Evolutionary conservation across 2,797 vertebrate genomes (phyloP).

Genomic region (Oreonectes daqikongensis): DNA sequence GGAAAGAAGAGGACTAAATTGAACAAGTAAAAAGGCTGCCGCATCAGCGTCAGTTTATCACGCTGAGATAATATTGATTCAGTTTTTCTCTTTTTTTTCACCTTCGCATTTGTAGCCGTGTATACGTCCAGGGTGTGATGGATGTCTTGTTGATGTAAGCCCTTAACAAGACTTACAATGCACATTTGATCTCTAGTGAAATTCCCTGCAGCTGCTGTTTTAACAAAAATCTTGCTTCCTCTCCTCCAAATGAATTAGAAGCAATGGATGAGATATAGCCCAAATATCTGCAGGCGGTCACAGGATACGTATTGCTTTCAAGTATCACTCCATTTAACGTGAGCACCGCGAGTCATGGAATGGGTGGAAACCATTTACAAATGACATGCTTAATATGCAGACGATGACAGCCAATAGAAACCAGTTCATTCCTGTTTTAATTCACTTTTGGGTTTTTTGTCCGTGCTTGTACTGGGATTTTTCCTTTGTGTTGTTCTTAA

Average conservation of each 20-base stretch:
- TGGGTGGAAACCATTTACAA: conserved; percentile 59
- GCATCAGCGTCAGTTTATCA: conserved; percentile 4
- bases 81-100: conserved; percentile 32
- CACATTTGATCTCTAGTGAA: conserved; percentile 47
- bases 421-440: conserved; percentile 51
- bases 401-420: conserved; percentile 65
- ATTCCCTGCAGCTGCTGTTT: conserved; percentile 59
- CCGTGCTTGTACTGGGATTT: conserved; percentile 31
- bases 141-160: conserved; percentile 44
- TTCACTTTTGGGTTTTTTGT: conserved; percentile 46
- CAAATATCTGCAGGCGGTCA: conserved; percentile 72
- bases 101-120: conserved; percentile 1
- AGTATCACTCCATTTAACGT: conserved; percentile 59
- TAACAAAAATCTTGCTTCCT: conserved; percentile 58
- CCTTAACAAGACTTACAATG: conserved; percentile 47
- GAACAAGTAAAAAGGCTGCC: conserved; percentile 66
- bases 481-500: conserved; percentile 19
- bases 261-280: conserved; percentile 63
- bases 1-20: conserved; percentile 81
- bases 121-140: conserved; percentile 35
- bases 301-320: conserved; percentile 62
- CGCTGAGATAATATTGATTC: conserved; percentile 14
- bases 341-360: conserved; percentile 56
- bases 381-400: conserved; percentile 67
- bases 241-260: conserved; percentile 65